Evolutionary conservation across 2,888 invertebrate species (phyloP).

Genomic region (Scaptodrosophila latifasciaeformis): DNA sequence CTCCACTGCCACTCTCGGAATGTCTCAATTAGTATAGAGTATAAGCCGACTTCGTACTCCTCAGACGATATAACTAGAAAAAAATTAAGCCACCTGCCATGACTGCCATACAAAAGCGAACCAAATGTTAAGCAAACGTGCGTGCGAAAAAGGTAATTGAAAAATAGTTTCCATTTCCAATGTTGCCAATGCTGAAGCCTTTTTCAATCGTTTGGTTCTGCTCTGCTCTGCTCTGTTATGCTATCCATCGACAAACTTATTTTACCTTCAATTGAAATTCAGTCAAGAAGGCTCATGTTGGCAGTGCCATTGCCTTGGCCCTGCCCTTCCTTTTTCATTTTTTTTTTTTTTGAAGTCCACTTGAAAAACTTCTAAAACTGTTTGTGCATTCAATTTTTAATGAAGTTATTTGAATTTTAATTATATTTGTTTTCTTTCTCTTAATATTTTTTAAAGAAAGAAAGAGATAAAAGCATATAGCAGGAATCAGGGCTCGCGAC

Average conservation of each 20-base stretch:
- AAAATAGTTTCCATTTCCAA: constrained; percentile 58
- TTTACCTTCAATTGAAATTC: constrained; percentile 3
- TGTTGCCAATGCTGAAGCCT: constrained; percentile 24
- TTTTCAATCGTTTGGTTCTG: constrained; percentile 3
- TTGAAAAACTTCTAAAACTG: constrained; percentile 17
- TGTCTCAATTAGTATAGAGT: too few relatives aligned
- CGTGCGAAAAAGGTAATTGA: constrained; percentile 65
- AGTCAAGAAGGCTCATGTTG: too few relatives aligned
- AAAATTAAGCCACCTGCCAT: too few relatives aligned
- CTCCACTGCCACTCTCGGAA: too few relatives aligned
- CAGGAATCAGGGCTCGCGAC: not conserved
- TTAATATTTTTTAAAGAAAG: too few relatives aligned
- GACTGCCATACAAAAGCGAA: constrained; percentile 51
- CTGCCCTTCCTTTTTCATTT: constrained; percentile 25
- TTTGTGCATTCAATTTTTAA: constrained; percentile 34
- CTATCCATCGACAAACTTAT: not conserved
- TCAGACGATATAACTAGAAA: too few relatives aligned
- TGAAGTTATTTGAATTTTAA: constrained; percentile 40
- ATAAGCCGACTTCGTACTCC: too few relatives aligned
- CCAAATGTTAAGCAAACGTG: constrained; percentile 61
- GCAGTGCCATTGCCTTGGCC: not conserved
- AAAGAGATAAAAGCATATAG: too few relatives aligned
- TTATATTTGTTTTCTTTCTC: constrained; percentile 15
- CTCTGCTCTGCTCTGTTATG: constrained; percentile 10
- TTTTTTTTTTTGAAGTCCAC: constrained; percentile 1